phyloP scores from a whole-genome alignment of 1,140 invertebrate species.

The Helicorthomorpha holstii region DNA sequence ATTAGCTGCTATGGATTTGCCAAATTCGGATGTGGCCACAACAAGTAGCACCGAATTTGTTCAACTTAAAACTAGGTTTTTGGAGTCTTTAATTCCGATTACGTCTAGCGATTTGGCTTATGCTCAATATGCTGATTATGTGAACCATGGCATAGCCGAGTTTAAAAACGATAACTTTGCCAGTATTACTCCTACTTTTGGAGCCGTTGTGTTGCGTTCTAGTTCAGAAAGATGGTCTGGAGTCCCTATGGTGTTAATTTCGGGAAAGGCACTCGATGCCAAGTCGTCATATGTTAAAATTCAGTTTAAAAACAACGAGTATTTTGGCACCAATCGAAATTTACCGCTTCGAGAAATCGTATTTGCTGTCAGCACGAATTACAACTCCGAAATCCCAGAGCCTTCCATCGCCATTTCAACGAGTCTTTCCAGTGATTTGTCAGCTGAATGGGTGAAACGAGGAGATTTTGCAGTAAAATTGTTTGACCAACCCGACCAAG shows the following conservation, averaged over 20 bases:
- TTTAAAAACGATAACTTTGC: neutral
- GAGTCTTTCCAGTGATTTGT: too few species aligned
- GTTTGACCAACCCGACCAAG: neutral
- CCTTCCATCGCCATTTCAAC: neutral
- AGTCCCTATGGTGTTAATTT: neutral
- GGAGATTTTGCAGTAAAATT: neutral
- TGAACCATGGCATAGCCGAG: neutral
- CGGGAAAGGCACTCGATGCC: neutral
- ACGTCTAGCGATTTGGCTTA: neutral
- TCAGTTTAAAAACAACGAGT: neutral
- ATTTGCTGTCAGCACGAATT: neutral
- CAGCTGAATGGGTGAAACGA: too few species aligned
- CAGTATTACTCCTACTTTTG: neutral
- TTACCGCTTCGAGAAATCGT: neutral
- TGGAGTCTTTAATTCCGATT: neutral
- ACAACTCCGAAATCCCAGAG: neutral
- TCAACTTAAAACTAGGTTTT: neutral
- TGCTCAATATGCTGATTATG: neutral
- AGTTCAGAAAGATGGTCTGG: neutral
- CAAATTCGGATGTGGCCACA: neutral
- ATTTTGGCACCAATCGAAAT: neutral
- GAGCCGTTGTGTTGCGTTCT: neutral
- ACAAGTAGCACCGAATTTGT: neutral
- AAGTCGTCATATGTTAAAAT: neutral
- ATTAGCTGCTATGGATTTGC: neutral